Conservation (phyloP, 2,888 invertebrate species). For the Andricus quercusramuli region DNA sequence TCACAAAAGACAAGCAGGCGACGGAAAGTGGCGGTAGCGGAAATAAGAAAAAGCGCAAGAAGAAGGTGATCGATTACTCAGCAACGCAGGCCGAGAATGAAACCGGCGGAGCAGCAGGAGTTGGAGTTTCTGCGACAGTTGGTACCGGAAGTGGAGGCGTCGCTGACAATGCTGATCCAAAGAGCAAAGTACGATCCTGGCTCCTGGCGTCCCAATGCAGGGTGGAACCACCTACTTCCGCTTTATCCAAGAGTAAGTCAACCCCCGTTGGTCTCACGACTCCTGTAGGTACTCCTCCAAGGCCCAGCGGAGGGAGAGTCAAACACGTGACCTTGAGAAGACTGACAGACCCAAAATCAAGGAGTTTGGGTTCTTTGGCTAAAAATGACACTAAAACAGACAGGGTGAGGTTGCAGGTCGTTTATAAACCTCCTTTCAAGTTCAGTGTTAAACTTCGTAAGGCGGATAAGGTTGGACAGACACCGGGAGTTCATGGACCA, state of each 20-base stretch:
- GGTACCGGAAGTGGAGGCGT: constrained; percentile 70
- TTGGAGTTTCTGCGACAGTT: constrained; percentile 78
- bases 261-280: constrained; percentile 87
- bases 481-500: constrained; percentile 63
- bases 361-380: constrained; percentile 87
- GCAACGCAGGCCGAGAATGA: constrained; percentile 83
- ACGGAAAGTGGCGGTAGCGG: constrained; percentile 79
- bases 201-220: constrained; percentile 83
- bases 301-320: constrained; percentile 83
- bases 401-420: constrained; percentile 87
- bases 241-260: constrained; percentile 90
- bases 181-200: constrained; percentile 93
- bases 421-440: constrained; percentile 93
- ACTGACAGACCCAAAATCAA: constrained; percentile 80
- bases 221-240: constrained; percentile 70
- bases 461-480: constrained; percentile 83
- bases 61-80: constrained; percentile 89
- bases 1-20: constrained; percentile 63
- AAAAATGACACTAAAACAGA: constrained; percentile 81
- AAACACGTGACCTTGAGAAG: constrained; percentile 68
- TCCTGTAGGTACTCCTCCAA: constrained; percentile 82
- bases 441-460: constrained; percentile 90
- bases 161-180: constrained; percentile 78
- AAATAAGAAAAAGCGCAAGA: constrained; percentile 81
- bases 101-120: constrained; percentile 77